Percentiles rank a stretch among this genome's conserved stretches.
Evolutionary conservation across 2,888 invertebrate species (phyloP).

Genomic region (Tryphoninae sp.): DNA sequence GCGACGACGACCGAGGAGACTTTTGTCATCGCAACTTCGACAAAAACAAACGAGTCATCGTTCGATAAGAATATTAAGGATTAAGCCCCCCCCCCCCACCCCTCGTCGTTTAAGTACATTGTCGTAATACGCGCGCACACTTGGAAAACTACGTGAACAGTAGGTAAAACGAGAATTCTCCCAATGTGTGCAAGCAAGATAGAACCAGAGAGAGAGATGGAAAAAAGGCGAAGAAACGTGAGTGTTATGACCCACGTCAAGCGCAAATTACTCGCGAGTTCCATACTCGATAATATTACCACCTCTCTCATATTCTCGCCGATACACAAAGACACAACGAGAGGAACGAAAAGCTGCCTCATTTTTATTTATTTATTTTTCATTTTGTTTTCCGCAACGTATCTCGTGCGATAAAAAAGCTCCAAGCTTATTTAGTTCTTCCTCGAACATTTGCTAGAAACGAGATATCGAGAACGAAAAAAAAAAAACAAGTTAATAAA

Average conservation of each 20-base stretch:
- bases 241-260: slow-evolving; percentile 54
- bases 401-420: slow-evolving; percentile 4
- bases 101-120: background rate
- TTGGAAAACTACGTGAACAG: background rate
- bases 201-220: background rate
- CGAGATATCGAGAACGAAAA: background rate
- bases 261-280: slow-evolving; percentile 46
- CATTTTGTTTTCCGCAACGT: background rate
- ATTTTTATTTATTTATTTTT: background rate
- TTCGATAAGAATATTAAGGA: slow-evolving; percentile 68
- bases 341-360: slow-evolving; percentile 10
- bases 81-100: slow-evolving; percentile 42
- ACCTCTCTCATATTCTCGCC: background rate
- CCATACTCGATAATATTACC: slow-evolving; percentile 5
- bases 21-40: slow-evolving; percentile 9
- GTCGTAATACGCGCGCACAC: background rate
- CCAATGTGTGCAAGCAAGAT: background rate
- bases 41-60: slow-evolving; percentile 44
- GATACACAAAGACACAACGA: background rate
- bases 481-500: background rate
- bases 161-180: slow-evolving; percentile 15
- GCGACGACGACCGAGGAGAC: background rate
- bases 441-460: slow-evolving; percentile 1
- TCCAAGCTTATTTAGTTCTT: background rate
- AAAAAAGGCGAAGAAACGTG: slow-evolving; percentile 35